These are phyloP conservation scores for Drosophila auraria DNA, from an alignment of 1,140 invertebrate genomes.

Conservation along the genomic window DNA sequence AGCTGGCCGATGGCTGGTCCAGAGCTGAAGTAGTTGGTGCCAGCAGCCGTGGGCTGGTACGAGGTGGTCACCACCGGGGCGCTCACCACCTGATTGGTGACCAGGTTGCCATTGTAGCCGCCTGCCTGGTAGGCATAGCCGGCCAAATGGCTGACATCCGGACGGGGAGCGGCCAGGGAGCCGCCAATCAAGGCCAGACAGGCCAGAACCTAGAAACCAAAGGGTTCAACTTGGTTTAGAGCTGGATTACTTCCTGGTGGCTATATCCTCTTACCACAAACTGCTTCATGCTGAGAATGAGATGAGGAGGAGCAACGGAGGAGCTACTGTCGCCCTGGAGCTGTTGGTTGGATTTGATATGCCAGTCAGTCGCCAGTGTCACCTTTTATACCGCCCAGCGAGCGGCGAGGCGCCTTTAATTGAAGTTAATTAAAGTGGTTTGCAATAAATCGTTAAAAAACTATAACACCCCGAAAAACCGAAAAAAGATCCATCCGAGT, in stretches of 20 bases:
- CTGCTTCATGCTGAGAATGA: constrained; percentile 63
- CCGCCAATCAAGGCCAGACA: constrained; percentile 55
- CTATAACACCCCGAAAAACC: constrained; percentile 46
- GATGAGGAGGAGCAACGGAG: not conserved
- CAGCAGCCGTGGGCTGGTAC: constrained; percentile 78
- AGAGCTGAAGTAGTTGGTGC: constrained; percentile 74
- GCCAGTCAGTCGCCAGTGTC: constrained; percentile 16
- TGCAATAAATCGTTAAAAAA: constrained; percentile 82
- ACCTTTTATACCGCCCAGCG: constrained; percentile 61
- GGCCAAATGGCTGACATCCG: constrained; percentile 70
- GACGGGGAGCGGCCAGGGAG: constrained; percentile 59
- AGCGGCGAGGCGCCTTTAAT: constrained; percentile 56
- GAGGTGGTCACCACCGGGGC: constrained; percentile 65
- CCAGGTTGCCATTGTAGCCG: constrained; percentile 49
- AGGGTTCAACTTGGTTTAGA: not conserved
- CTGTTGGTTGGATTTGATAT: constrained; percentile 69
- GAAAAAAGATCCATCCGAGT: constrained; percentile 11
- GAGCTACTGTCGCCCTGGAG: constrained; percentile 51
- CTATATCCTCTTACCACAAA: constrained; percentile 68
- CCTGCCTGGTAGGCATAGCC: constrained; percentile 68
- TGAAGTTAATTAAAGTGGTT: constrained; percentile 82
- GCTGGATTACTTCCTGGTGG: not conserved
- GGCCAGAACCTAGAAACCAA: constrained; percentile 51
- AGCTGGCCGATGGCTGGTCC: constrained; percentile 57
- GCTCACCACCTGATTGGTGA: constrained; percentile 38